Base-by-base conservation (phyloP, 2,797 vertebrate species). In the Mionectes olivaceus region DNA sequence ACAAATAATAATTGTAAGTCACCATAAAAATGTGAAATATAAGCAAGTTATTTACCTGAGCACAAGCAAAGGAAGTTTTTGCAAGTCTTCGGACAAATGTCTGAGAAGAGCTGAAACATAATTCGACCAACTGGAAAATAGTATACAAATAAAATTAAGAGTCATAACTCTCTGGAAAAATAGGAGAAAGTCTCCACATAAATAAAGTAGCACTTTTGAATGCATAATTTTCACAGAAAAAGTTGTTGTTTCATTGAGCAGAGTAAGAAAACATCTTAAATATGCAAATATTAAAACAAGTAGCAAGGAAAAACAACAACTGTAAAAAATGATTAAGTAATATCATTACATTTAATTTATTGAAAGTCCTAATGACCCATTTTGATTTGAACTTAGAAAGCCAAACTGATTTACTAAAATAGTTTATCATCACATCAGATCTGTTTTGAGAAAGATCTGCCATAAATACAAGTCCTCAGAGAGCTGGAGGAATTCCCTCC, bases 1-100 rank as follows among this genome's bases (percentile, higher is more conserved):
- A 63, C 9, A 80, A 85, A 46, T 15, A n/a, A n/a, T 12, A 49
- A 81, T 3, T 27, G 2, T 15, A 70, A 68, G 19, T 68, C 76
- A 59, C 10, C 49, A 30, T 25, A 46, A 50, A 84, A 89, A n/a
- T 27, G 9, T 60, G 25, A 50, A 83, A 13, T 65, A 23, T 11
- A 65, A 71, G 28, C 17, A 18, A 3, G 33, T 30, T 53, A 96
- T 93, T 13, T 94, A 99, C 99, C 99, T 49, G 99, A 99, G 97
- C 99, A 99, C 91, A 99, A 97, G 97, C 98, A 99, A 94, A 99
- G 99, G 96, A 99, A 99, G 97, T 99, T 99, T 98, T 99, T 99
- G 97, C 99, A 99, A 46, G 99, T 99, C 98, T 99, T 99, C 93
- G 99, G 99, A 98, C 99, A 99, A 95, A 99, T 97, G 94, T 99